Conservation (phyloP, 2,888 invertebrate genomes). For the Homarus gammarus region DNA sequence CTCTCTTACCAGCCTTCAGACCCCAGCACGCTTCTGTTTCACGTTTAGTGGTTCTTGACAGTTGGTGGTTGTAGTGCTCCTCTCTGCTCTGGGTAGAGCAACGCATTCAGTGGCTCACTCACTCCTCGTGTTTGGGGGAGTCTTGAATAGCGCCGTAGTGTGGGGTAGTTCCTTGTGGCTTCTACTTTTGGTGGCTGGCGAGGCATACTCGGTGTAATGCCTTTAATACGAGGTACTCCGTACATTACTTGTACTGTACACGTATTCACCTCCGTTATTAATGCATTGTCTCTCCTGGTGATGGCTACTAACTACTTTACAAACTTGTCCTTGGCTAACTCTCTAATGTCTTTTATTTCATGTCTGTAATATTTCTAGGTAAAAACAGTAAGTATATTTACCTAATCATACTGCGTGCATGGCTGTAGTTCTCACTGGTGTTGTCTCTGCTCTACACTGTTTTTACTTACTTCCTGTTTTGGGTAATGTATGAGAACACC, state of each 20-base stretch:
- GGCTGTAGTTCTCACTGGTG: neutral
- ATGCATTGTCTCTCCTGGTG: neutral
- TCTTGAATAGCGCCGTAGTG: no score
- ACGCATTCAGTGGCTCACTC: neutral
- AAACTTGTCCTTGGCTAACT: constrained; percentile 24
- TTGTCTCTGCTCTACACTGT: no score
- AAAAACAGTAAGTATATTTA: constrained; percentile 59
- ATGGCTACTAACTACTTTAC: constrained; percentile 46
- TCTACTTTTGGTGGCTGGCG: neutral
- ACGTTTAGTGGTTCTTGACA: constrained; percentile 42
- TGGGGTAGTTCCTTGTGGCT: neutral
- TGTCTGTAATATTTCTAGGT: constrained; percentile 52
- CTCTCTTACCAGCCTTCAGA: neutral
- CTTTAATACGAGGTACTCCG: constrained; percentile 45
- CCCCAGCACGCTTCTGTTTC: constrained; percentile 35
- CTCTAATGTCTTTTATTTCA: constrained; percentile 37
- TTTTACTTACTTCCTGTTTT: no score
- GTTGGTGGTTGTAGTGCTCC: constrained; percentile 38
- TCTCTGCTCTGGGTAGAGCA: neutral
- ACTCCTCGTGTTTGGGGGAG: constrained; percentile 18
- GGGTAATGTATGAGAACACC: no score
- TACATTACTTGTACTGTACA: neutral
- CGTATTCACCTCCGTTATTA: neutral
- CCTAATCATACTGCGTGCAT: neutral
- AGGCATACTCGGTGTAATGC: neutral